These are phyloP conservation scores for Megalopta genalis DNA, from an alignment of 1,140 invertebrate species.

Conservation along the genomic window DNA sequence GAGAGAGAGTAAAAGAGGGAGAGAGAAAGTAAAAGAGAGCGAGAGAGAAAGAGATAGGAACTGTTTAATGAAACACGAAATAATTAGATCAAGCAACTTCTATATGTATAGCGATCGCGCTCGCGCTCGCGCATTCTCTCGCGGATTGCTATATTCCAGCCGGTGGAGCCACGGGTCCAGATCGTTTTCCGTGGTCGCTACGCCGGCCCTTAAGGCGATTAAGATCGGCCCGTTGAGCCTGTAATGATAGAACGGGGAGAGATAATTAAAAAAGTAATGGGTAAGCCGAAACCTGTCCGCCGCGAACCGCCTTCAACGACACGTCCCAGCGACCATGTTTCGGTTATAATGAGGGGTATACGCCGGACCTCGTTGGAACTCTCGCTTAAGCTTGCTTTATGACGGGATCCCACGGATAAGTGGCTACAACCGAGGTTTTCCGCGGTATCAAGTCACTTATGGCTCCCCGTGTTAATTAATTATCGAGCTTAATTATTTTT, in stretches of 20 bases:
- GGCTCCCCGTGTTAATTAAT: background rate
- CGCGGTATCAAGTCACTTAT: background rate
- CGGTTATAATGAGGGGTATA: background rate
- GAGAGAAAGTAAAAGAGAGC: too few relatives aligned
- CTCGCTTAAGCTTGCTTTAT: background rate
- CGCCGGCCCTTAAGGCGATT: constrained; percentile 67
- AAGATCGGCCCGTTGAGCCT: constrained; percentile 62
- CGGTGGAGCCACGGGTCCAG: constrained; percentile 7
- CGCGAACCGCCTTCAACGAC: constrained; percentile 15
- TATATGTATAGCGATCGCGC: too few relatives aligned
- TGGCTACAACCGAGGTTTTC: background rate
- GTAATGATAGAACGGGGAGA: constrained; percentile 55
- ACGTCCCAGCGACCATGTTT: background rate
- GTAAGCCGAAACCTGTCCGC: constrained; percentile 54
- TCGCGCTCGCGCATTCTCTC: background rate
- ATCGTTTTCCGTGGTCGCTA: background rate
- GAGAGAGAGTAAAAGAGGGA: background rate
- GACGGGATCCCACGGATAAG: background rate
- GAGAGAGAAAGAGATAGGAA: too few relatives aligned
- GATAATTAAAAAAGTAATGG: constrained; percentile 74
- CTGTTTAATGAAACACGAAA: constrained; percentile 47
- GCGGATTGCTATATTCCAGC: constrained; percentile 33
- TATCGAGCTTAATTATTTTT: too few relatives aligned
- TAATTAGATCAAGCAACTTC: constrained; percentile 33
- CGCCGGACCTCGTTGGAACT: background rate